These are phyloP conservation scores for Taurulus bubalis DNA, from an alignment of 2,113 vertebrate species.

Conservation along the genomic window DNA sequence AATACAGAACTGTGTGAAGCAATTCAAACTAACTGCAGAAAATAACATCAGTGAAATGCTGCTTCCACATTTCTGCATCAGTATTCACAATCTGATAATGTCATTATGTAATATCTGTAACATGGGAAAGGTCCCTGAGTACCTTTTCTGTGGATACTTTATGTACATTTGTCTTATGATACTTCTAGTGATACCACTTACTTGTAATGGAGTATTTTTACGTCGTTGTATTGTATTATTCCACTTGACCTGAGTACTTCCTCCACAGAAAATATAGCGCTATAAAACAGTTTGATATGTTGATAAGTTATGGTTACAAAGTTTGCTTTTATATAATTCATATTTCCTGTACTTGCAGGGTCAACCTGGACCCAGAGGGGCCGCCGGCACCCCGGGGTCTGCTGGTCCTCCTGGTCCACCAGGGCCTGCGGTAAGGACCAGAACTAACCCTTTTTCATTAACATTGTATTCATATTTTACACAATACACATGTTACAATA, in stretches of 20 bases:
- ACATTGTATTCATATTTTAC: not conserved
- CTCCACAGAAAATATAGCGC: not conserved
- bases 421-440: constrained; percentile 77
- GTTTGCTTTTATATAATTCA: not conserved
- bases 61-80: not conserved
- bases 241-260: no score
- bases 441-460: not conserved
- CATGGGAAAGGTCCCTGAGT: not conserved
- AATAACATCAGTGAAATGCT: not conserved
- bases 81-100: not conserved
- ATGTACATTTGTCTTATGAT: not conserved
- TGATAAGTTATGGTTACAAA: no score
- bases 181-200: not conserved
- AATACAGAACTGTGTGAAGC: not conserved
- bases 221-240: no score
- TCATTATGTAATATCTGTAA: not conserved
- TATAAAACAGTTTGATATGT: not conserved
- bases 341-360: constrained; percentile 69
- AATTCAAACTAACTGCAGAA: not conserved
- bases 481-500: not conserved
- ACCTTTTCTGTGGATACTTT: not conserved
- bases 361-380: constrained; percentile 78
- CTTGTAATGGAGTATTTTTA: not conserved
- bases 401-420: constrained; percentile 81
- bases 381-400: constrained; percentile 65